These are phyloP conservation scores for Chironomus riparius DNA, from an alignment of 2,888 invertebrate genomes.

Conservation along the genomic window DNA sequence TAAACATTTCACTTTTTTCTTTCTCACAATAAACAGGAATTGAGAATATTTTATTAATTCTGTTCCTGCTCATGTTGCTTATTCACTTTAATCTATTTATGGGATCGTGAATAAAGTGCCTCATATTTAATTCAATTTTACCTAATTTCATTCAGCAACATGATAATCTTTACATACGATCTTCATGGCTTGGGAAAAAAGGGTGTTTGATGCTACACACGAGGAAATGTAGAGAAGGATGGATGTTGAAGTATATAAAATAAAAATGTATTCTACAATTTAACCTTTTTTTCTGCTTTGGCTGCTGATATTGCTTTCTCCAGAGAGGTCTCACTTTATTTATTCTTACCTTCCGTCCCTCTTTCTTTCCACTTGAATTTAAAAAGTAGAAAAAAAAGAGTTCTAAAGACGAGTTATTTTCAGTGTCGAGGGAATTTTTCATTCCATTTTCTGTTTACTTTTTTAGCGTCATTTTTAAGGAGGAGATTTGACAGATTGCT, in stretches of 20 bases:
- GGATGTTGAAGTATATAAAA: neutral
- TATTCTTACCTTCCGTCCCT: neutral
- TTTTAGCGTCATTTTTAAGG: neutral
- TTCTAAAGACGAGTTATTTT: neutral
- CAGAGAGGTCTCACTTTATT: neutral
- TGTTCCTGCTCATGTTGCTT: neutral
- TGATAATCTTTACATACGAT: constrained; percentile 26
- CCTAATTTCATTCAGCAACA: constrained; percentile 25
- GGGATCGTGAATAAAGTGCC: constrained; percentile 23
- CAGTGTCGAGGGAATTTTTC: neutral
- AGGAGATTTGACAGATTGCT: too few species aligned
- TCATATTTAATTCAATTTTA: constrained; percentile 27
- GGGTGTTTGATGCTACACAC: neutral
- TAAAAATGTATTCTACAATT: constrained; percentile 24
- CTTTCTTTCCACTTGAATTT: neutral
- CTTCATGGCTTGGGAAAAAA: constrained; percentile 5
- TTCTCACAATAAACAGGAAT: too few species aligned
- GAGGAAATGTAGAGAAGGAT: too few species aligned
- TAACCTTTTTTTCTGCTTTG: constrained; percentile 13
- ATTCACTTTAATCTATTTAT: constrained; percentile 22
- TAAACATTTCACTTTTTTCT: too few species aligned
- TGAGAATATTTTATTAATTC: neutral
- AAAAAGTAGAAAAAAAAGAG: neutral
- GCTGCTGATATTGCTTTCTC: neutral
- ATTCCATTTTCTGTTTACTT: neutral